Base-by-base conservation (phyloP, 2,888 invertebrate species). In the Hybos culiciformis region DNA sequence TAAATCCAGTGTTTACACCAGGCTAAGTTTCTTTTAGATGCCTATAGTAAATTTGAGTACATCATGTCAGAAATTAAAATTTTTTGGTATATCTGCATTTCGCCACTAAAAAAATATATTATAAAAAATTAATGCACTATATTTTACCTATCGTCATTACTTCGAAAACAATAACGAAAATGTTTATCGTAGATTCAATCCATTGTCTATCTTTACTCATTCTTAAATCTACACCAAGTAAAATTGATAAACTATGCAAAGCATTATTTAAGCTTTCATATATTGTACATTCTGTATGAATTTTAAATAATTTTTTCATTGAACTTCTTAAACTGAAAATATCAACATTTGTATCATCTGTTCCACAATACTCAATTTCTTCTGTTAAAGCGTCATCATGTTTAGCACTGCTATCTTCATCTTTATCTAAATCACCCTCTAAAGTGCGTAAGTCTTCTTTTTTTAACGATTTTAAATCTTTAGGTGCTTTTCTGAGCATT, bases 401-500 rank as follows among this genome's bases (percentile, higher is more conserved):
- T 21, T 44, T 42, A 9, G 50, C 51, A 46, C 77, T 73, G 54
- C 83, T 78, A 56, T 91, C 90, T 54, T 83, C 80, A 58, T 91
- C 91, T 66, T 91, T 91, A 54, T 92, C 91, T 50, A 79, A 75
- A 60, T 91, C 90, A 41, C 77, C 79, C 60, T 83, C 82, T 45
- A 82, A 64, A 7, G 77, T 73, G 41, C 81, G 68, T n/a, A 80
- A 70, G 49, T 80, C 78, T 63, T 84, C 83, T 58, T 83, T 83
- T 54, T 77, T 78, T 46, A 76, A 58, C 49, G 70, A 70, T 34
- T 67, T 67, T 2, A 77, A 62, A 49, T 73, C 70, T 52, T 56
- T 68, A n/a, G 70, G 68, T 11, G 73, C 70, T 53, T 67, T 64
- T 44, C 71, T 68, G 11, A 72, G 60, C 43, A 70, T 64, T 6